Evolutionary conservation across 2,113 vertebrate species (phyloP), one percentile per base, ranked within the genome.

Genomic region (Propithecus coquereli): DNA sequence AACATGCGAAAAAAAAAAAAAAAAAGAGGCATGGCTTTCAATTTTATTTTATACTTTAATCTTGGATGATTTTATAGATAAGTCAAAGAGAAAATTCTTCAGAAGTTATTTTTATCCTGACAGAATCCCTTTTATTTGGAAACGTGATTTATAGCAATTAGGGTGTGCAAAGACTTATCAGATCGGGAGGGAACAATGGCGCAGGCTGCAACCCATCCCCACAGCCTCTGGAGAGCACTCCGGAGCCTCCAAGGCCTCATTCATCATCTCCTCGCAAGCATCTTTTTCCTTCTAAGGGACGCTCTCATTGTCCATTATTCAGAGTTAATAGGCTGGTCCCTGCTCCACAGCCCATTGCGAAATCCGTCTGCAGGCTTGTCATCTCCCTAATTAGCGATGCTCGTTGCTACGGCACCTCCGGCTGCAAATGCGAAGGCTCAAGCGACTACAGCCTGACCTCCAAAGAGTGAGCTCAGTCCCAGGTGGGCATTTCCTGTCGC

Each of bases 31-130:
- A 27, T 3, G 13, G 13, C 32, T 87, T 34, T 80, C 34, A 8
- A 8, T n/a, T 71, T 77, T 76, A 45, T n/a, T 86, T 90, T 30
- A 1, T 54, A 30, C 40, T 80, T 85, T 93, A 47, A 70, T 27
- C 45, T 1, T 0, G 9, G 52, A 6, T 30, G 32, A 77, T 52
- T 63, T 66, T 63, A 83, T 8, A 63, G 54, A 57, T 20, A 79
- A 90, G 61, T 20, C 32, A 92, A 82, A 91, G 52, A 63, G 43
- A 86, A 74, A 68, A 71, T 5, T 92, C 59, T 34, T 63, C 23
- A 34, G n/a, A 91, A 77, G 84, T 47, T 91, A 93, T 86, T 91
- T 86, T 94, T 88, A 95, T 63, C 59, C 57, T 18, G 7, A 54
- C n/a, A 54, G 52, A 91, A 65, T 57, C 73, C 57, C 57, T 71